Base-by-base conservation (phyloP, 2,113 vertebrate species). In the Cnemophilus loriae region DNA sequence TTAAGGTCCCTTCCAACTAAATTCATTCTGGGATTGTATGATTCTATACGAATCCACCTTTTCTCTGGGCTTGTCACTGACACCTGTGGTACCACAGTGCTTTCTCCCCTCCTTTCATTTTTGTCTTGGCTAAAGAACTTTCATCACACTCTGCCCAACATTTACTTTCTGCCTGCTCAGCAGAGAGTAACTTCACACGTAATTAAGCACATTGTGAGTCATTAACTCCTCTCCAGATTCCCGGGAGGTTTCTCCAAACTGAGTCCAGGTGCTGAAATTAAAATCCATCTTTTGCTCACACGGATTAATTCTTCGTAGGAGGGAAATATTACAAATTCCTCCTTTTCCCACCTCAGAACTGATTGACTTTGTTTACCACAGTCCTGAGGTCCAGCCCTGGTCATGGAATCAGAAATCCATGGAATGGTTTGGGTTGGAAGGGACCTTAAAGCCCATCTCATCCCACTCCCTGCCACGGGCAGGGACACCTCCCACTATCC, bases 241-340 rank as follows among this genome's bases (percentile, higher is more conserved):
- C 23, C 1, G 0, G 17, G 10, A 78, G 56, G 26, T 6, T 26
- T 28, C 82, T 64, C 50, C 50, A 88, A 75, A 80, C 9, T 27
- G 16, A 39, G 5, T 63, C 57, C 53, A 39, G 35, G 41, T 13
- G 21, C 2, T 65, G 75, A 79, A 73, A 88, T 44, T 39, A 63
- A 92, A 90, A 75, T 23, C 16, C 15, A 17, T 42, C 44, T 75
- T 93, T 44, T 56, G 49, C 27, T 91, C 6, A 7, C 19, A 56
- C 1, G 1, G 26, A 30, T 71, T 68, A 16, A 32, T 35, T 79
- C 59, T 50, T 56, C 27, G 1, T 11, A 33, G 42, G 46, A 19
- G 4, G 13, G 10, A 67, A 33, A 26, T 23, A 17, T 3, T 16
- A 23, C 0, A 0, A 15, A 24, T 1, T 13, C 26, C 42, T 82